These are phyloP conservation scores for Monoplex corrugatus DNA, from an alignment of 2,888 invertebrate species.

Conservation along the genomic window DNA sequence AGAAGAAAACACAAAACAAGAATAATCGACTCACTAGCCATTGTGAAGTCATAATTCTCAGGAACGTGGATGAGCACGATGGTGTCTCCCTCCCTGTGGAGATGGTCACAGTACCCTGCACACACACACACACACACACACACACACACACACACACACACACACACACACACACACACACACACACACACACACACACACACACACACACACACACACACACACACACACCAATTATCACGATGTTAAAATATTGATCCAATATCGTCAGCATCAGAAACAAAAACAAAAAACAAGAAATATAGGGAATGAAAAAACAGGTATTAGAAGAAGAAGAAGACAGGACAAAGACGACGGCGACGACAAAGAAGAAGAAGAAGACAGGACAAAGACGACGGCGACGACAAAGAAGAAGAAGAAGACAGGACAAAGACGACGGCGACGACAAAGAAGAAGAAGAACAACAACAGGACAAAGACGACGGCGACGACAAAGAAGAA, in stretches of 20 bases:
- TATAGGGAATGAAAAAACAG: too few species aligned
- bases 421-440: too few species aligned
- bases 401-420: too few species aligned
- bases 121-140: not conserved
- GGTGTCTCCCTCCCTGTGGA: constrained; percentile 65
- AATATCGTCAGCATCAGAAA: too few species aligned
- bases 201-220: constrained; percentile 14
- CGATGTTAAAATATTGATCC: not conserved
- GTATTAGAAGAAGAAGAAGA: too few species aligned
- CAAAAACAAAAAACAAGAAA: too few species aligned
- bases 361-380: too few species aligned
- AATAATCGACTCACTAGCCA: constrained; percentile 68
- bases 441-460: too few species aligned
- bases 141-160: constrained; percentile 21
- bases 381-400: too few species aligned
- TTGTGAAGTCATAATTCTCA: constrained; percentile 72
- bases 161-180: constrained; percentile 32
- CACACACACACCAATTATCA: not conserved
- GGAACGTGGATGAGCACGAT: constrained; percentile 70
- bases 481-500: too few species aligned
- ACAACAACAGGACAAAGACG: too few species aligned
- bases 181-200: constrained; percentile 18
- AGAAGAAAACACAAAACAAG: not conserved
- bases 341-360: too few species aligned
- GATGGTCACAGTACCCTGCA: constrained; percentile 71